These are phyloP conservation scores for Equus quagga DNA, from an alignment of 2,113 vertebrate genomes.

Conservation along the genomic window DNA sequence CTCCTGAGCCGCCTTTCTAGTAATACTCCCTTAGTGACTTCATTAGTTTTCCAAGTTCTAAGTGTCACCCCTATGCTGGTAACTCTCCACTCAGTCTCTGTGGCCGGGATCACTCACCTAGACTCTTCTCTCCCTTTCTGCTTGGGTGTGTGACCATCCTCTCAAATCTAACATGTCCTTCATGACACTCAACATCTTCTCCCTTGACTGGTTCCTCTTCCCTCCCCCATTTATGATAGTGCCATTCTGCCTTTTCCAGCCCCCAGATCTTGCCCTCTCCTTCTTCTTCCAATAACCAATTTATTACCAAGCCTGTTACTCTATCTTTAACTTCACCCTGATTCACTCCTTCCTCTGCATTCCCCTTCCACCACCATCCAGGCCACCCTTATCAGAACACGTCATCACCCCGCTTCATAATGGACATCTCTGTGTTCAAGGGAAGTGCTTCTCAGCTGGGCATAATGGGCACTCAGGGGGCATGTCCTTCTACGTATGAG, in stretches of 20 bases:
- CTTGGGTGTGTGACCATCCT: not conserved
- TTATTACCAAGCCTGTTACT: not conserved
- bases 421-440: not conserved
- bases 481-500: accelerated
- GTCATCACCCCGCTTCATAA: not conserved
- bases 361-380: accelerated
- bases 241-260: not conserved
- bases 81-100: not conserved
- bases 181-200: no score
- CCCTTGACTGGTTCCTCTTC: no score
- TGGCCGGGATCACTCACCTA: not conserved
- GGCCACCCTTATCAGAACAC: accelerated
- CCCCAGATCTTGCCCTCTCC: not conserved
- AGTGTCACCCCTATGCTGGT: no score
- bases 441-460: not conserved
- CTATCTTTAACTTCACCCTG: not conserved
- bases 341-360: not conserved
- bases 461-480: not conserved
- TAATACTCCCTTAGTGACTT: not conserved
- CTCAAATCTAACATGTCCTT: not conserved
- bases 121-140: not conserved
- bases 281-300: no score
- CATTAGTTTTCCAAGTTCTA: not conserved
- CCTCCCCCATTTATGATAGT: accelerated
- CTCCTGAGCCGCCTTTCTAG: not conserved